Evolutionary conservation across 2,888 invertebrate genomes (phyloP), one percentile per base, ranked within the genome.

Genomic region (Xestoiulus laeticollis): DNA sequence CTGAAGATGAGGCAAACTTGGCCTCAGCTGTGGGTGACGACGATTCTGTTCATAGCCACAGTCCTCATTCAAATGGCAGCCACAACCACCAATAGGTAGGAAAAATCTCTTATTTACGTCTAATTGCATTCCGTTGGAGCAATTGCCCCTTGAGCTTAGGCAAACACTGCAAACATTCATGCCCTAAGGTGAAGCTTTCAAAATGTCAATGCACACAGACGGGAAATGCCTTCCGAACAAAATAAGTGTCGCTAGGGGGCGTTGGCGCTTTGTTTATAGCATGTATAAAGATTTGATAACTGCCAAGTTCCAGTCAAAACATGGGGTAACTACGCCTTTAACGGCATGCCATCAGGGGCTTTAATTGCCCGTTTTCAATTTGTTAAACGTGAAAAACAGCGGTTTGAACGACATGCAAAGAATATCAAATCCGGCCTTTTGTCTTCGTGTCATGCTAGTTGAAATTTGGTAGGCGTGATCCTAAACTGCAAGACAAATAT

Each of bases 1-100:
- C 83, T 87, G 87, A 87, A 87, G 82, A 87, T 87, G 87, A 87
- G 87, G 14, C 87, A 87, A 26, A 87, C 68, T 82, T 43, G 83
- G 83, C 82, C 82, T 43, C 33, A 82, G 82, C 26, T 87, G 14
- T 87, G 43, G 87, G 22, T 87, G 43, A 38, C 26, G 32, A 43
- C 48, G 38, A 44, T 87, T n/a, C 1, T 32, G 59, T 38, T 87
- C 33, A 82, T 87, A 26, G 30, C n/a, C 30, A 87, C 38, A 48
- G 43, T 82, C 26, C n/a, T 83, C 19, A n/a, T 68, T 32, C 26
- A 53, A 30, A 33, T 14, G 68, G 68, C 26, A 68, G 26, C 68
- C 68, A 68, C 68, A 68, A 68, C 22, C 68, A 26, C 26, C 5
- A 68, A 68, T n/a, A 68, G 6, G 68, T 68, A 68, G 6, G 68